Conservation (phyloP, 2,113 vertebrate genomes). For the Carassius carassius region DNA sequence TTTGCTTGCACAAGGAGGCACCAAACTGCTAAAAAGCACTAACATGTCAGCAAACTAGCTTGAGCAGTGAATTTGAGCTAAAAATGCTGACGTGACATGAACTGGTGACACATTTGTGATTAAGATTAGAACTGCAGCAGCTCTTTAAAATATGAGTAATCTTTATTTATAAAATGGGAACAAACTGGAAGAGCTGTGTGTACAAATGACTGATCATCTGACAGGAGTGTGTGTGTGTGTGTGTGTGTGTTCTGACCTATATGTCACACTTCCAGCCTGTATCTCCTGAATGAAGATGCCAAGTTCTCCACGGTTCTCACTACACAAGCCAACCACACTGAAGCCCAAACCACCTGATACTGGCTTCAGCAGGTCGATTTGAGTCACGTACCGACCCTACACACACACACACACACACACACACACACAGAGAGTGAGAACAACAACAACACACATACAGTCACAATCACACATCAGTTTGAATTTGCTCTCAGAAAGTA, state of each 20-base stretch:
- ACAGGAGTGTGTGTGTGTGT: slow-evolving; percentile 35
- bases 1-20: background rate
- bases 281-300: slow-evolving; percentile 89
- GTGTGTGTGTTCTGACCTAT: slow-evolving; percentile 69
- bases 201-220: background rate
- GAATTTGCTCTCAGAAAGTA: background rate
- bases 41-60: slow-evolving; percentile 1
- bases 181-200: background rate
- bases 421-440: slow-evolving; percentile 34
- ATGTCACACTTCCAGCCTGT: slow-evolving; percentile 80
- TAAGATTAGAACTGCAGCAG: background rate
- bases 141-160: background rate
- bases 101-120: slow-evolving; percentile 17
- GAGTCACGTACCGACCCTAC: slow-evolving; percentile 81
- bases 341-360: slow-evolving; percentile 80
- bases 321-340: slow-evolving; percentile 83
- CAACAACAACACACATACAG: background rate
- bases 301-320: slow-evolving; percentile 81
- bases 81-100: slow-evolving; percentile 1
- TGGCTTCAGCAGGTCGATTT: slow-evolving; percentile 78
- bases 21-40: background rate
- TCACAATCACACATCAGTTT: background rate
- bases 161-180: background rate
- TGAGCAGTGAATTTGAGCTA: background rate
- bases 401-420: slow-evolving; percentile 39